A percentile compares a stretch with the other conserved stretches of the same genome.
These are phyloP conservation scores for Nineta flava DNA, from an alignment of 2,888 invertebrate genomes.

Conservation along the genomic window DNA sequence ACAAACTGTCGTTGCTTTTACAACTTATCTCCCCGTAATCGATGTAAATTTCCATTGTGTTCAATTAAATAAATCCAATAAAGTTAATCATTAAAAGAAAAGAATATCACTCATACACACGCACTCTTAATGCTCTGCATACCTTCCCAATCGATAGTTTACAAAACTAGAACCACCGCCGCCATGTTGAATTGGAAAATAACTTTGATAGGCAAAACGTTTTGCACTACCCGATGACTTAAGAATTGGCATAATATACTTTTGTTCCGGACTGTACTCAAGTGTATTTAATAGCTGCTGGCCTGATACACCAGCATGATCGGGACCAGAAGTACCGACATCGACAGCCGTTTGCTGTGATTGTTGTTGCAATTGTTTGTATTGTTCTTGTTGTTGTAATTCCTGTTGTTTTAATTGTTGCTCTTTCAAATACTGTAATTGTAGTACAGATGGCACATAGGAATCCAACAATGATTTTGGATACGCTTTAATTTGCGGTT, in stretches of 20 bases:
- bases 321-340: background rate
- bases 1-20: too few species aligned
- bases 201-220: background rate
- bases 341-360: background rate
- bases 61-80: too few species aligned
- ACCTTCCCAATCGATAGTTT: background rate
- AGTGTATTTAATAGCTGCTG: too few species aligned
- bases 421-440: slow-evolving; percentile 21
- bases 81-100: too few species aligned
- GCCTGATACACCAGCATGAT: background rate
- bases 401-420: slow-evolving; percentile 12
- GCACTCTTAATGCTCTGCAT: background rate
- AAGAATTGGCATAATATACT: too few species aligned
- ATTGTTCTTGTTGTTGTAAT: slow-evolving; percentile 1
- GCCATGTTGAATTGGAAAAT: slow-evolving; percentile 1
- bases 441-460: slow-evolving; percentile 29
- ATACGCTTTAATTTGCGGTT: slow-evolving; percentile 14
- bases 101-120: too few species aligned
- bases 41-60: too few species aligned
- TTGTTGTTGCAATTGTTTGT: background rate
- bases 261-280: too few species aligned
- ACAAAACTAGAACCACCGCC: background rate
- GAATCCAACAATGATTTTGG: slow-evolving; percentile 34
- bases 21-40: too few species aligned
- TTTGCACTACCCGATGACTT: background rate